These are phyloP conservation scores for Synergus itoensis DNA, from an alignment of 2,888 invertebrate species.

Conservation along the genomic window DNA sequence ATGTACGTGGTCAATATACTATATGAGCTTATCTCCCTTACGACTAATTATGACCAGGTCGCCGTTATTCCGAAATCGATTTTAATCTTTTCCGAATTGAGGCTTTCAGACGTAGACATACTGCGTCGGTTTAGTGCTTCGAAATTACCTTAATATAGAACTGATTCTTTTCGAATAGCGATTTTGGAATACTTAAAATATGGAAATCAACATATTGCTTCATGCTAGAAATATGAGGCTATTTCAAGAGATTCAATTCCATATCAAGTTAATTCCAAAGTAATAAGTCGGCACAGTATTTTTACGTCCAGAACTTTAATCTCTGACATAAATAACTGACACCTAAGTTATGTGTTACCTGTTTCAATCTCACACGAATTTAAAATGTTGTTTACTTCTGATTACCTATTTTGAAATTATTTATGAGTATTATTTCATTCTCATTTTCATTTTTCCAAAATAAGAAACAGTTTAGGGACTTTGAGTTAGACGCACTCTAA, in stretches of 20 bases:
- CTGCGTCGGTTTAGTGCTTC: slow-evolving; percentile 19
- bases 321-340: slow-evolving; percentile 43
- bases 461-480: too few species aligned
- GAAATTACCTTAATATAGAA: slow-evolving; percentile 34
- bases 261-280: slow-evolving; percentile 3
- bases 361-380: background rate
- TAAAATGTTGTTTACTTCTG: background rate
- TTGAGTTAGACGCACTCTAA: too few species aligned
- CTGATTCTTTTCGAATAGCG: slow-evolving; percentile 15
- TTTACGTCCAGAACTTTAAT: slow-evolving; percentile 47
- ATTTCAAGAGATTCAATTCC: background rate
- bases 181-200: slow-evolving; percentile 22
- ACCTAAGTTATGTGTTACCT: background rate
- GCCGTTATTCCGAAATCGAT: slow-evolving; percentile 67
- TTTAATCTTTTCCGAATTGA: slow-evolving; percentile 61
- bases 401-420: background rate
- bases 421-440: background rate
- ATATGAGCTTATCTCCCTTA: slow-evolving; percentile 52
- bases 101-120: slow-evolving; percentile 36
- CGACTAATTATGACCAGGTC: slow-evolving; percentile 66
- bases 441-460: background rate
- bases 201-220: slow-evolving; percentile 5
- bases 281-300: background rate
- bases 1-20: slow-evolving; percentile 42
- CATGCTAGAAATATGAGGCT: slow-evolving; percentile 14